Conservation (phyloP, 1,140 invertebrate species). For the Trichogramma pretiosum region DNA sequence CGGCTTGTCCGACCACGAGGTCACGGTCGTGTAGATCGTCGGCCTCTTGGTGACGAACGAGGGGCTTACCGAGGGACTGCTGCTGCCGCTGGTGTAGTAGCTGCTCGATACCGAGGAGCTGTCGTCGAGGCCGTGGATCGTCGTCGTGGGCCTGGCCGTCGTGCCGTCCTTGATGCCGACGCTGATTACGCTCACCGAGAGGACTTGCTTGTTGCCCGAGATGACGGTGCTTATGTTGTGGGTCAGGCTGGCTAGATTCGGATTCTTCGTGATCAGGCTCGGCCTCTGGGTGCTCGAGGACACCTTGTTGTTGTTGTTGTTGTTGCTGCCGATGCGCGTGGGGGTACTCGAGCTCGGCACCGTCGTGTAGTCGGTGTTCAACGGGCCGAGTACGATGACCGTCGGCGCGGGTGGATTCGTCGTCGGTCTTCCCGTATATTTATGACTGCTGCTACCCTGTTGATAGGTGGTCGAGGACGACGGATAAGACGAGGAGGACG, state of each 20-base stretch:
- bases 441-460: slow-evolving; percentile 20
- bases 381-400: slow-evolving; percentile 58
- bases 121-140: too few relatives aligned
- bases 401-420: slow-evolving; percentile 55
- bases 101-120: background rate
- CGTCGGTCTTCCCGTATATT: slow-evolving; percentile 34
- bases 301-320: slow-evolving; percentile 1
- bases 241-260: slow-evolving; percentile 36
- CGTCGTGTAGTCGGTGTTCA: slow-evolving; percentile 42
- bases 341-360: slow-evolving; percentile 36
- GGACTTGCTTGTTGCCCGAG: slow-evolving; percentile 34
- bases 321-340: slow-evolving; percentile 21
- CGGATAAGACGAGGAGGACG: slow-evolving; percentile 19
- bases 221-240: slow-evolving; percentile 43
- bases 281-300: slow-evolving; percentile 29
- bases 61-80: too few relatives aligned
- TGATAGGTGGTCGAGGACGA: slow-evolving; percentile 17
- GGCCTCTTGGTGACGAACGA: slow-evolving; percentile 28
- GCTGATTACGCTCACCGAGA: slow-evolving; percentile 40
- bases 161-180: slow-evolving; percentile 33
- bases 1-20: slow-evolving; percentile 34
- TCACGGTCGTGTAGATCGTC: slow-evolving; percentile 33
- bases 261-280: slow-evolving; percentile 28
- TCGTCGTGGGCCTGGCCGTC: slow-evolving; percentile 9
- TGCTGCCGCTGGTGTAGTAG: background rate